Evolutionary conservation across 2,797 vertebrate species (phyloP).

Genomic region (Tragopan temminckii): DNA sequence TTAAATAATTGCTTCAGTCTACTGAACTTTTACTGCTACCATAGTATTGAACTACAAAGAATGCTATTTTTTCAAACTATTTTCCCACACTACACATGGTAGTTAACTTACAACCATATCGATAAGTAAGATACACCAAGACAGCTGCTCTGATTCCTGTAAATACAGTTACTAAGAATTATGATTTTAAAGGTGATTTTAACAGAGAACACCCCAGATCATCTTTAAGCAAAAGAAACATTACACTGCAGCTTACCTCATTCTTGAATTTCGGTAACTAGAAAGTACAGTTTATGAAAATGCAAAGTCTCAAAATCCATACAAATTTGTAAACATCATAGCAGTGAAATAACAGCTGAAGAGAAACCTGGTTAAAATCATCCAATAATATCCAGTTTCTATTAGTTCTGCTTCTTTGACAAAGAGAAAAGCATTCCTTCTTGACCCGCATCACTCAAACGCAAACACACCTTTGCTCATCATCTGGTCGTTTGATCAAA

Average conservation of each 20-base stretch:
- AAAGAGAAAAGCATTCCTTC: not conserved
- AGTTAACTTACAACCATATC: not conserved
- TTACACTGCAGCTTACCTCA: not conserved
- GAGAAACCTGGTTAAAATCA: not conserved
- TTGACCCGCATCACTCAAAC: not conserved
- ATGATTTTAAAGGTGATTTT: not conserved
- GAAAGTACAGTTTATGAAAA: not conserved
- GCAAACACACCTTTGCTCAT: conserved; percentile 92
- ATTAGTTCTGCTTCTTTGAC: not conserved
- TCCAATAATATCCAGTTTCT: not conserved
- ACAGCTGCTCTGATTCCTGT: not conserved
- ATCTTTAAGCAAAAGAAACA: conserved; percentile 9
- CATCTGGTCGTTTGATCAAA: conserved; percentile 97
- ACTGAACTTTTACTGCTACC: not conserved
- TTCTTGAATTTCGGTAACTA: conserved; percentile 3
- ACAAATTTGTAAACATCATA: not conserved
- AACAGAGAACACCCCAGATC: not conserved
- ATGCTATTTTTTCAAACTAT: not conserved
- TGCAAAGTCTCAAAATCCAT: not conserved
- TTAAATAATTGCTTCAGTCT: not conserved
- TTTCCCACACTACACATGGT: not conserved
- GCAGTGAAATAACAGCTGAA: not conserved
- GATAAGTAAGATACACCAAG: not conserved
- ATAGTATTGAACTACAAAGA: not conserved
- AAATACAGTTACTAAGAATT: not conserved